phyloP scores from a whole-genome alignment of 1,140 invertebrate species.

The Stenopsyche tienmushanensis region DNA sequence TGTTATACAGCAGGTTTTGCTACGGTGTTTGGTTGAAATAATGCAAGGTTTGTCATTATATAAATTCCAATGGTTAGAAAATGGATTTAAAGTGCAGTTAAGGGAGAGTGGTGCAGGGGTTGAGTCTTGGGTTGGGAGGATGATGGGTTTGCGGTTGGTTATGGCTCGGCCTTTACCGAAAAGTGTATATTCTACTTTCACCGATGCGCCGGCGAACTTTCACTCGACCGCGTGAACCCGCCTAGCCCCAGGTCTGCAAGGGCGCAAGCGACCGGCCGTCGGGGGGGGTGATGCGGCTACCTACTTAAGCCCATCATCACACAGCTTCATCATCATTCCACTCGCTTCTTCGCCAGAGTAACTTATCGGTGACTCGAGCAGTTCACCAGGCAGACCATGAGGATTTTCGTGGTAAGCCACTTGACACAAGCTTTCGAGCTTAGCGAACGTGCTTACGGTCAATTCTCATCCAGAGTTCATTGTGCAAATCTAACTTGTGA shows the following conservation, averaged over 20 bases:
- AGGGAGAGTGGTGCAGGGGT: too few species aligned
- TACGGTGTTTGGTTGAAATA: too few species aligned
- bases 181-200: conserved; percentile 23
- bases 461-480: conserved; percentile 19
- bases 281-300: conserved; percentile 22
- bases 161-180: conserved; percentile 16
- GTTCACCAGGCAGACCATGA: conserved; percentile 37
- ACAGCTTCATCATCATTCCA: conserved; percentile 28
- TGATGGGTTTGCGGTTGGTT: background rate
- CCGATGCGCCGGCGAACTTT: conserved; percentile 32
- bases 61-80: too few species aligned
- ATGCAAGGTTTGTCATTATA: too few species aligned
- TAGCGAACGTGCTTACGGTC: conserved; percentile 4
- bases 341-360: conserved; percentile 31
- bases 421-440: background rate
- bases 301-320: conserved; percentile 31
- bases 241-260: conserved; percentile 7
- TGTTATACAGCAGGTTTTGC: too few species aligned
- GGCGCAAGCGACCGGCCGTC: conserved; percentile 11
- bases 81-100: too few species aligned
- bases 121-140: background rate
- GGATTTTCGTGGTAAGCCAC: conserved; percentile 40
- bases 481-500: background rate
- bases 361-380: conserved; percentile 19
- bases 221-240: conserved; percentile 29